Evolutionary conservation across 2,797 vertebrate genomes (phyloP), one percentile per base, ranked within the genome.

Genomic region (Lepilemur septentrionalis): DNA sequence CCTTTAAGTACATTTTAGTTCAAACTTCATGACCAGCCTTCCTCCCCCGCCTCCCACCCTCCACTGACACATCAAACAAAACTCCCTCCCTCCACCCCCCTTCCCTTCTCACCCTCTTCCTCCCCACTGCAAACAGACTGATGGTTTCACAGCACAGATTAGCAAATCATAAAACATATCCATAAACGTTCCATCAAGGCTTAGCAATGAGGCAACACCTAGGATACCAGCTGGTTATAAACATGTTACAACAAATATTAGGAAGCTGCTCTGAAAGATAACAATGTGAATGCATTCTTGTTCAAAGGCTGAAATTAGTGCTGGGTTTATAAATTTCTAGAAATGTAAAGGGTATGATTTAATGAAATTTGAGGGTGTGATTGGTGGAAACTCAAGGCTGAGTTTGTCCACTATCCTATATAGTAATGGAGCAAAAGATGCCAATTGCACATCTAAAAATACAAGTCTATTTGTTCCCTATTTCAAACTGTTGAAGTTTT

Each of bases 121-220:
- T 78, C 48, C 83, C 95, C 80, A 89, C 50, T 98, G 95, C 96
- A 96, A 97, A 98, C 93, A 98, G 96, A 98, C 97, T 97, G 95
- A 93, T 63, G 97, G 93, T 78, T 97, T 98, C 96, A 97, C 96
- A 97, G 95, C 93, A 96, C 95, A 96, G 97, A 95, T 87, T 91
- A 98, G 96, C 92, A 98, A 98, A 98, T 98, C 97, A 97, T 96
- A 97, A 97, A 96, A 96, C 93, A 92, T 83, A 88, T 97, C 89
- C 93, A 96, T 83, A 90, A 97, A 97, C 35, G 15, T 85, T 96
- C 87, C 87, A 94, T 32, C 4, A 69, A 97, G 92, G 96, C 93
- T 95, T 92, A 97, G 97, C 96, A 93, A 95, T 91, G 96, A 98
- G 82, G 70, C 97, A 95, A 93, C 46, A 95, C 88, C 97, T 91